Evolutionary conservation across 2,113 vertebrate species (phyloP), one percentile per base, ranked within the genome.

Genomic region (Dinomys branickii): DNA sequence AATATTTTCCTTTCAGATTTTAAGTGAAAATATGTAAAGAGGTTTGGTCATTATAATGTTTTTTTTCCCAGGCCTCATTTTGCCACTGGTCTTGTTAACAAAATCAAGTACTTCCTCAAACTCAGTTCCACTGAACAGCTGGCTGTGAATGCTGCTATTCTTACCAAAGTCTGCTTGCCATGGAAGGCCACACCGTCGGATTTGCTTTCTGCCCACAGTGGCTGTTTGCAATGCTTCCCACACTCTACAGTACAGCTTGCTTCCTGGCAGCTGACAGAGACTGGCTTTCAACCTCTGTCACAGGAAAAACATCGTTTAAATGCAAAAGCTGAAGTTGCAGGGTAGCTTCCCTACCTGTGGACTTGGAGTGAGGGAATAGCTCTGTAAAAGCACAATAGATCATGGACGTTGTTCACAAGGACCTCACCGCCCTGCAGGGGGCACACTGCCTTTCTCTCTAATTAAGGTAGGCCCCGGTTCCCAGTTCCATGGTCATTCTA

Each of bases 401-500:
- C 35, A 2, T 63, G 73, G 24, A 20, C 16, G 56, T 22, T 59
- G 47, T 85, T 78, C 41, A 75, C 92, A 85, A 59, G 83, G 83
- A 63, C 12, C 44, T 88, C 26, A n/a, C 1, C 84, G 94, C 59
- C 91, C 98, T 94, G 85, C 97, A 98, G 98, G 84, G 97, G 98
- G 97, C 97, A 89, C 56, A 5, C 90, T 96, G 77, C 58, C 86
- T 84, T 95, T 95, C 95, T 92, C 92, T 92, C 95, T 97, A 91
- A 65, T 63, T 13, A 19, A 75, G 28, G n/a, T 16, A 61, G 59
- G n/a, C 4, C 0, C 9, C 41, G 85, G 81, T 26, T 87, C 30
- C 26, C 8, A 61, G 33, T 20, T 26, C 61, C 22, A 71, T 13
- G 41, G 94, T 83, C 92, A 19, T 65, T 89, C 17, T 8, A 2